Evolutionary conservation across 2,797 vertebrate genomes (phyloP).

Genomic region (Odontamblyopus rebecca): DNA sequence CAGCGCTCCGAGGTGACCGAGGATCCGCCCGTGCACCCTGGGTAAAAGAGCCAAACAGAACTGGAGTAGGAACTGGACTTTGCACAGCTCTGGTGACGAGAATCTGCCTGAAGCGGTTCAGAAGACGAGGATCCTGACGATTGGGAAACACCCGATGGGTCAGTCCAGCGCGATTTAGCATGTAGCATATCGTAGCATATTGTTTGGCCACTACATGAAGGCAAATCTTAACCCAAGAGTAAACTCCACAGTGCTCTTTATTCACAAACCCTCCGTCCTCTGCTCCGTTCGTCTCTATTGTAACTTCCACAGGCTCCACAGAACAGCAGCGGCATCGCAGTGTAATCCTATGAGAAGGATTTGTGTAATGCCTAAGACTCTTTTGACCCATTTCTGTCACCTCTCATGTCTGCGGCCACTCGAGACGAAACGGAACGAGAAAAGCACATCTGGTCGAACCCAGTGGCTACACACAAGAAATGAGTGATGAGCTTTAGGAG

Average conservation of each 20-base stretch:
- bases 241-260: slow-evolving; percentile 16
- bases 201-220: background rate
- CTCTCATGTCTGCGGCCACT: slow-evolving; percentile 74
- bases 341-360: slow-evolving; percentile 91
- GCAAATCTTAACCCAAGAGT: slow-evolving; percentile 12
- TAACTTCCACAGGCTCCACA: slow-evolving; percentile 54
- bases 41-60: too few species aligned
- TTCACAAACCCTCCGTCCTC: slow-evolving; percentile 1
- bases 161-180: too few species aligned
- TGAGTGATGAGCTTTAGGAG: too few species aligned
- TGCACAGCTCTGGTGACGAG: too few species aligned
- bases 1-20: too few species aligned
- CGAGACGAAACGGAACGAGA: background rate
- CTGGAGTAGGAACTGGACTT: too few species aligned
- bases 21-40: too few species aligned
- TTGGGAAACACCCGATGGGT: too few species aligned
- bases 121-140: too few species aligned
- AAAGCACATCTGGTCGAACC: background rate
- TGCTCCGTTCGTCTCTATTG: slow-evolving; percentile 69
- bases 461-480: too few species aligned
- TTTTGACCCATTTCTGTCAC: slow-evolving; percentile 92
- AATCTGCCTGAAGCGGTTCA: too few species aligned
- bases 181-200: too few species aligned
- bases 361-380: slow-evolving; percentile 92
- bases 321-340: slow-evolving; percentile 82